A percentile compares a stretch with the other conserved stretches of the same genome.
Conservation (phyloP, 2,888 invertebrate species). For the Drosophila prolongata region DNA sequence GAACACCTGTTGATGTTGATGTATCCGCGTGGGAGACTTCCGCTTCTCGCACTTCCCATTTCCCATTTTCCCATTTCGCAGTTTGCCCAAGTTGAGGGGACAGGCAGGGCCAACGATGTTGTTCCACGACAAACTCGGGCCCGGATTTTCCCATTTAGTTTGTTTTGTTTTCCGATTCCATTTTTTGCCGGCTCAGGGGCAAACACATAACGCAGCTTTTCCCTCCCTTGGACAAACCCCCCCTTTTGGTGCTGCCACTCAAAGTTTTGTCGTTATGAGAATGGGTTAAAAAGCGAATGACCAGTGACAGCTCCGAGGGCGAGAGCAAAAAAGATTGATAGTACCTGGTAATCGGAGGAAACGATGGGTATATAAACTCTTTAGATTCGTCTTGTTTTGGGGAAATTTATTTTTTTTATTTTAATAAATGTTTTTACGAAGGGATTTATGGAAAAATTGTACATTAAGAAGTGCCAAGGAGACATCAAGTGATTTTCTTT, state of each 20-base stretch:
- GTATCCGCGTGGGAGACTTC: slow-evolving; percentile 15
- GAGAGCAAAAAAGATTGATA: slow-evolving; percentile 10
- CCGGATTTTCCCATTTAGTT: slow-evolving; percentile 58
- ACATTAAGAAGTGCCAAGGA: too few species aligned
- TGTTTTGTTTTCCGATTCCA: slow-evolving; percentile 44
- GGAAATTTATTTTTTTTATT: neutral
- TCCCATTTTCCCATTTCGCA: neutral
- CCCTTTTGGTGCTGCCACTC: slow-evolving; percentile 46
- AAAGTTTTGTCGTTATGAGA: slow-evolving; percentile 56
- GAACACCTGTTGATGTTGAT: slow-evolving; percentile 22
- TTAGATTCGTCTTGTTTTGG: neutral
- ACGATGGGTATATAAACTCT: neutral
- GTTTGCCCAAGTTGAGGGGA: neutral
- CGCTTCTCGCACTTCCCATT: slow-evolving; percentile 7
- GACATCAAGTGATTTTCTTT: too few species aligned
- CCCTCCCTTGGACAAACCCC: neutral
- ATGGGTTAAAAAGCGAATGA: slow-evolving; percentile 50
- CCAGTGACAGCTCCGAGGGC: slow-evolving; percentile 31
- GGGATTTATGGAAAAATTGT: too few species aligned
- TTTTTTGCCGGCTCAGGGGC: slow-evolving; percentile 58
- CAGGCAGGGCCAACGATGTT: slow-evolving; percentile 26
- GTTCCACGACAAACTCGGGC: slow-evolving; percentile 24
- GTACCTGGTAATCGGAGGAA: neutral
- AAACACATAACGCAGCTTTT: slow-evolving; percentile 68
- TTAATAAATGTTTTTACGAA: too few species aligned